Evolutionary conservation across 2,888 invertebrate genomes (phyloP), one percentile per base, ranked within the genome.

Genomic region (Mycalesis mineus): DNA sequence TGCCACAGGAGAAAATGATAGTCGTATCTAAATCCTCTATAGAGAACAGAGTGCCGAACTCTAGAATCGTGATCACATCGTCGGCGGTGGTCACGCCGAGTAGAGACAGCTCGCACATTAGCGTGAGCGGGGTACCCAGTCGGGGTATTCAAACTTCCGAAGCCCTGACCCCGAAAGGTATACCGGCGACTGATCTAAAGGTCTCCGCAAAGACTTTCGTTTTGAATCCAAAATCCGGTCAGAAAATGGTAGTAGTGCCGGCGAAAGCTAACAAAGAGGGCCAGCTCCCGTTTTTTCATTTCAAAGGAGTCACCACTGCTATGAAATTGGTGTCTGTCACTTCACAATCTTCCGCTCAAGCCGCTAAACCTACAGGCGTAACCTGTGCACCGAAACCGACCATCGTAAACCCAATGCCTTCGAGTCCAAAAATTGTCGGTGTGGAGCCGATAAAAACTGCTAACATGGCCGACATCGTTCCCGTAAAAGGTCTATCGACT

Each of bases 241-340:
- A 85, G 65, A 90, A 90, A 67, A 89, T 90, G 90, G 88, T 90
- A 11, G 89, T 90, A 7, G 66, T 90, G 47, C 90, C 90, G 0
- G 86, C 89, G 7, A 90, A 90, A 66, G 71, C 78, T 37, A 76
- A 83, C 7, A 71, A 76, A n/a, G 88, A 88, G 13, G 80, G 81
- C 15, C 84, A 82, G 61, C 72, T 88, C 61, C 89, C 90, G 1
- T 65, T 90, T 13, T 70, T 90, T 64, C 89, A 90, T 68, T 84
- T 90, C 52, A 90, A 90, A 63, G 86, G 89, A 15, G 74, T 90
- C 40, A 78, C 87, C 1, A 82, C 87, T 11, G 77, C 83, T 11
- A 88, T 90, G 89, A 90, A 89, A 67, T 69, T 90, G 41, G 81
- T 90, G 33, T 85, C 90, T 9, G 86, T 89, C 11, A 84, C 82